A percentile compares a stretch with the other conserved stretches of the same genome.
Conservation (phyloP, 2,888 invertebrate species). For the Callinectes sapidus region DNA sequence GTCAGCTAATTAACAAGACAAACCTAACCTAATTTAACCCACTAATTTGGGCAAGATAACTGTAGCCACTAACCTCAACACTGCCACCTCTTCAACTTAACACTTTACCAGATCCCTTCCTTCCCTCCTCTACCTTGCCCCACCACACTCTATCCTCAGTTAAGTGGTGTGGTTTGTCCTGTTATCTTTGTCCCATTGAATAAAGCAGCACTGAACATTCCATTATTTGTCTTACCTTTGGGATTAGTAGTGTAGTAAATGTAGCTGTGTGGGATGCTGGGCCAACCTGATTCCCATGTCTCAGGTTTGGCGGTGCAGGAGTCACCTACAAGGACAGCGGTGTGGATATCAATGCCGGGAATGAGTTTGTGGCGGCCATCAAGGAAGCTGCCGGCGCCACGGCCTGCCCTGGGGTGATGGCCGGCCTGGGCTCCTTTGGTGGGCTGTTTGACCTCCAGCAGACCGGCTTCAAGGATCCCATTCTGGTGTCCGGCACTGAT, state of each 20-base stretch:
- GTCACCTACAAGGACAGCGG: constrained; percentile 90
- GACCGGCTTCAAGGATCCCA: constrained; percentile 86
- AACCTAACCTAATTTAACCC: background rate
- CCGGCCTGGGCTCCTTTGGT: constrained; percentile 93
- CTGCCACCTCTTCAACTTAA: background rate
- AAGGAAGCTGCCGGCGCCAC: constrained; percentile 89
- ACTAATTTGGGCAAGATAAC: background rate
- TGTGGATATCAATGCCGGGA: constrained; percentile 95
- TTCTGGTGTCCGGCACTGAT: constrained; percentile 94
- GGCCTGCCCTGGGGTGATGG: constrained; percentile 85
- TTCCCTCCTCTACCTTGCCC: too few species aligned
- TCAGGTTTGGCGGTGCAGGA: background rate
- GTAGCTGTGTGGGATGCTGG: background rate
- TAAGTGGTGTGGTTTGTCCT: background rate
- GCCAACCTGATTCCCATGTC: background rate
- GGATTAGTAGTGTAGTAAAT: background rate
- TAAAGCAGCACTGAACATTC: background rate
- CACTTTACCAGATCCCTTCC: too few species aligned
- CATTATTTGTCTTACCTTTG: background rate
- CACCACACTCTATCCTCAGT: background rate
- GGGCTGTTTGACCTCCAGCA: constrained; percentile 89
- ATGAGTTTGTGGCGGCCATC: constrained; percentile 87
- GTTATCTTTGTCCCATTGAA: background rate
- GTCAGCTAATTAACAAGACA: constrained; percentile 43
- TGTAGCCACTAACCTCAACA: background rate